Conservation (phyloP, 2,888 invertebrate species). For the Vandiemenella viatica region DNA sequence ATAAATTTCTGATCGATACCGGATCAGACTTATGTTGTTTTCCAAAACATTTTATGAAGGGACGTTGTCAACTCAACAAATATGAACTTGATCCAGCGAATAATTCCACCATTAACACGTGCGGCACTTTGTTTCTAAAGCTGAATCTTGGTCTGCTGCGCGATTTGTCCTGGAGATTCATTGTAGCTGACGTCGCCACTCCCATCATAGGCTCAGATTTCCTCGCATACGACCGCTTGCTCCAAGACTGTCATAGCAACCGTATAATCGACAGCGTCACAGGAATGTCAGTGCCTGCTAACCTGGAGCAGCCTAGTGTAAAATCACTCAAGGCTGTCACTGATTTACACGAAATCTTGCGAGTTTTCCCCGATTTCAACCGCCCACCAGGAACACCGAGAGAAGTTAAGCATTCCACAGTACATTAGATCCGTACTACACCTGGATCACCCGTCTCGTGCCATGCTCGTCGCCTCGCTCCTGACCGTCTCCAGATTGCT, state of each 20-base stretch:
- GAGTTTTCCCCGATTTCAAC: neutral
- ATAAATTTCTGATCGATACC: neutral
- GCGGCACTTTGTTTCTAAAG: neutral
- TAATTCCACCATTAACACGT: neutral
- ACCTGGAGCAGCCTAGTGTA: neutral
- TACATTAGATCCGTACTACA: neutral
- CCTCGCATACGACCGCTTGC: no score
- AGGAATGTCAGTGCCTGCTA: no score
- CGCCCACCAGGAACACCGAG: neutral
- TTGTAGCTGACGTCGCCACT: neutral
- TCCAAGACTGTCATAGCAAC: no score
- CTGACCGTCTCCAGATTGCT: conserved; percentile 20
- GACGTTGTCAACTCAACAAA: neutral
- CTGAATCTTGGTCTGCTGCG: neutral
- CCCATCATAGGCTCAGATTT: neutral
- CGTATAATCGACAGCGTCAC: no score
- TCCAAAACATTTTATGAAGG: neutral
- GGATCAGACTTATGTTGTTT: neutral
- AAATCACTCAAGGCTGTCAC: conserved; percentile 7
- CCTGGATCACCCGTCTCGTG: conserved; percentile 21
- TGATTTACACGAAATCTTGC: neutral
- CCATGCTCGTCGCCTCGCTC: conserved; percentile 21
- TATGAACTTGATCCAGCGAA: neutral
- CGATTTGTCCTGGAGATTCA: no score
- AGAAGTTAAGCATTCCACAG: neutral